Evolutionary conservation across 2,113 vertebrate species (phyloP).

Genomic region (Nesoenas mayeri): DNA sequence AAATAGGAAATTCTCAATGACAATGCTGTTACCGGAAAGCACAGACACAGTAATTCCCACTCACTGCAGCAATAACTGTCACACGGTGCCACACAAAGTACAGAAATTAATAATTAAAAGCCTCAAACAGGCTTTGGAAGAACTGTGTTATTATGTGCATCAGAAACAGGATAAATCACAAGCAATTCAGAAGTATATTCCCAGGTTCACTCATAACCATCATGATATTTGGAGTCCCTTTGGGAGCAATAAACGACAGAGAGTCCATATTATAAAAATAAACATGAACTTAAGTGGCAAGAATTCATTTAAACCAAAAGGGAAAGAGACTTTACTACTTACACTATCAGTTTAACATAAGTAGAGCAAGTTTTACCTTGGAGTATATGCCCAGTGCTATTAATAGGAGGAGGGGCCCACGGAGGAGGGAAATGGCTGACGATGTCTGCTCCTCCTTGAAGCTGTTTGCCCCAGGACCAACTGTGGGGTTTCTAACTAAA

Average conservation of each 20-base stretch:
- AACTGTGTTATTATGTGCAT: conserved; percentile 29
- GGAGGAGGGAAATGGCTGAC: background rate
- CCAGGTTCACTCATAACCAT: conserved; percentile 55
- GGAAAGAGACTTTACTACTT: conserved; percentile 61
- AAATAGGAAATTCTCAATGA: background rate
- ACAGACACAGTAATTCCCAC: background rate
- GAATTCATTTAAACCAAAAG: conserved; percentile 72
- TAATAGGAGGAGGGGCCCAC: background rate
- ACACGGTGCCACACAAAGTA: conserved; percentile 29
- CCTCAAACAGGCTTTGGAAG: conserved; percentile 16
- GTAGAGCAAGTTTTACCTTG: background rate
- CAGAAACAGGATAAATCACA: conserved; percentile 65
- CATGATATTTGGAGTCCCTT: conserved; percentile 51
- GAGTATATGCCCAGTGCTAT: background rate
- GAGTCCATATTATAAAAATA: conserved; percentile 77
- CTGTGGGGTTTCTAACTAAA: background rate
- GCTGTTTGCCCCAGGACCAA: background rate
- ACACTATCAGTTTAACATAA: conserved; percentile 47
- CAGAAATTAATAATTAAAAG: conserved; percentile 72
- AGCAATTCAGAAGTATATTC: conserved; percentile 64
- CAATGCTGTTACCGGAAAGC: background rate
- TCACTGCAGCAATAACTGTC: conserved; percentile 24
- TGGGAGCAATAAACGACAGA: conserved; percentile 70
- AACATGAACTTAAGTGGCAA: conserved; percentile 80
- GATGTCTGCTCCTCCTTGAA: background rate